Evolutionary conservation across 2,888 invertebrate species (phyloP), one percentile per base, ranked within the genome.

Genomic region (Parapristionchus giblindavisi): DNA sequence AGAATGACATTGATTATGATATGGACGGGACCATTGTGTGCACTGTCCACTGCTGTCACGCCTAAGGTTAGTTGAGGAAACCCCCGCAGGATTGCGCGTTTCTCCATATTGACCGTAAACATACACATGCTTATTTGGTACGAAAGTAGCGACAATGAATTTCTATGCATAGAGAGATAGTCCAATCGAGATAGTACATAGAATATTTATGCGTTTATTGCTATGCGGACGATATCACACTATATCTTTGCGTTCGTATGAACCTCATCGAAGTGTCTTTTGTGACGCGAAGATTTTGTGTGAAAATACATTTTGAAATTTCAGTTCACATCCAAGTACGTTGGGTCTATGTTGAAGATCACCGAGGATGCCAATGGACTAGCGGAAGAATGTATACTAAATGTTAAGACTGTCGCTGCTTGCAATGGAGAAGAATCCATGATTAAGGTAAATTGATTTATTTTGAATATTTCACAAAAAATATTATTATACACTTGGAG

Each of bases 21-120:
- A 3, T 68, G 68, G 68, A 68, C 68, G 17, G 68, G 68, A 14
- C 68, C 68, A n/a, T 52, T 68, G 24, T 68, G 52, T 4, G 68
- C 40, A 3, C 32, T 68, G 11, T 51, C 54, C 2, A 68, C 52
- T 0, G 34, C 68, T 11, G 11, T 68, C 17, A 68, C 52, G 21
- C 68, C 68, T 34, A 40, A 38, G 24, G 68, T 68, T 21, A 51
- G 51, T 51, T 14, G 14, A 51, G 21, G 51, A 17, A n/a, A 51
- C 14, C 14, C n/a, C n/a, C n/a, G n/a, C n/a, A n/a, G n/a, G n/a
- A n/a, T n/a, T n/a, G n/a, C n/a, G n/a, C n/a, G n/a, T n/a, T n/a
- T n/a, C n/a, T n/a, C n/a, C n/a, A n/a, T n/a, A n/a, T n/a, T n/a
- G n/a, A n/a, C n/a, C n/a, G n/a, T n/a, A n/a, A n/a, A n/a, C n/a